Evolutionary conservation across 1,140 invertebrate genomes (phyloP), one percentile per base, ranked within the genome.

Genomic region (Trialeurodes vaporariorum): DNA sequence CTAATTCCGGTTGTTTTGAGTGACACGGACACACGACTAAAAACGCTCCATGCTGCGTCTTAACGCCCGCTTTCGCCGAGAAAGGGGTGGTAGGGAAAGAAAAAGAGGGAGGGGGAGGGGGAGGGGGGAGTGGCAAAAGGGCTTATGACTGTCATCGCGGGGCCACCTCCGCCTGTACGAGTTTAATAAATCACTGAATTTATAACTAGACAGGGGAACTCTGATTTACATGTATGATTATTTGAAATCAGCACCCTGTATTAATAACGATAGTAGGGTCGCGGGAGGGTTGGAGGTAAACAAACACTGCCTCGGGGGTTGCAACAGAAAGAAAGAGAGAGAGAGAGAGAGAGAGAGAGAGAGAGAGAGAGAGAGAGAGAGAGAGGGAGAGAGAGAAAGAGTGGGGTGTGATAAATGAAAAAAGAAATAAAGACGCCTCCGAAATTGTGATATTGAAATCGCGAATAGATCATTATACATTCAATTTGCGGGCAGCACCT

Each of bases 131-230:
- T n/a, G n/a, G n/a, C n/a, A n/a, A n/a, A n/a, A n/a, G n/a, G n/a
- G 34, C 34, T 49, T 49, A 49, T 9, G 17, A 5, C 34, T 49
- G 34, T 49, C 34, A 49, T 49, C 34, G 17, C 5, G 34, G 34
- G 5, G n/a, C n/a, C n/a, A n/a, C n/a, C n/a, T n/a, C n/a, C n/a
- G n/a, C 17, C 34, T 5, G 34, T 49, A 49, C 17, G 34, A 49
- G 34, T 49, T 49, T 49, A 49, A 49, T 49, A 49, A 49, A 49
- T 49, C 34, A 49, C 34, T 49, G 34, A 49, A 49, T 49, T 49
- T 49, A 17, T 49, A 49, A 49, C 34, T 49, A 49, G n/a, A n/a
- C n/a, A n/a, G n/a, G n/a, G 34, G 34, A 49, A 17, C 34, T 49
- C 5, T 49, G 34, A 49, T 49, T 49, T 49, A 49, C 34, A 49